A percentile compares a stretch with the other conserved stretches of the same genome.
phyloP scores from a whole-genome alignment of 2,797 vertebrate genomes.

The Glossophaga mutica region DNA sequence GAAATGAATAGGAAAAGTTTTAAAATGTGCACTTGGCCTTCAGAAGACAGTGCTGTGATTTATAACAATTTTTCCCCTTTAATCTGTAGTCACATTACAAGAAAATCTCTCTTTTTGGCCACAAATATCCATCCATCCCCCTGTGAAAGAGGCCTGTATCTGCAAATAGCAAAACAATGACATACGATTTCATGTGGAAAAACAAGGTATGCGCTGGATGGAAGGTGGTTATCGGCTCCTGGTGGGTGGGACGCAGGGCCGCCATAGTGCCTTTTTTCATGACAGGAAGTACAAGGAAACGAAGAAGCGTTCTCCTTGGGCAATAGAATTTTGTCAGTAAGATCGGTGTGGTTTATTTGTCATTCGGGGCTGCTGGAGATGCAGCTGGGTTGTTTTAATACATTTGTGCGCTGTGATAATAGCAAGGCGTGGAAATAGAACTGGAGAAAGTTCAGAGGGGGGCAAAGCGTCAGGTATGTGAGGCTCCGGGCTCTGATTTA shows the following conservation, averaged over 20 bases:
- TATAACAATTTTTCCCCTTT: not conserved
- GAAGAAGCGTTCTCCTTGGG: not conserved
- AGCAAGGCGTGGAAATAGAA: not conserved
- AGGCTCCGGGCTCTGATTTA: not conserved
- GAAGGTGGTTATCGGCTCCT: not conserved
- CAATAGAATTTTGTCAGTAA: not conserved
- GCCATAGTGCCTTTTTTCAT: not conserved
- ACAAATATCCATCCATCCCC: not conserved
- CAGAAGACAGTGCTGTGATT: constrained; percentile 44
- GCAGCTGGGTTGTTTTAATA: constrained; percentile 8
- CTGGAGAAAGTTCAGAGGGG: constrained; percentile 5
- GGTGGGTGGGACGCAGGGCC: rapidly evolving
- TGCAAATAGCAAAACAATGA: not conserved
- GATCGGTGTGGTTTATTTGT: not conserved
- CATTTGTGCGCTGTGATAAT: not conserved
- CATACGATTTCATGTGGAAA: not conserved
- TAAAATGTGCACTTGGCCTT: constrained; percentile 35
- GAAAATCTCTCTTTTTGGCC: not conserved
- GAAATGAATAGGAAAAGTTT: constrained; percentile 62
- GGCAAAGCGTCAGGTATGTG: not conserved
- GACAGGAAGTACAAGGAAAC: not conserved
- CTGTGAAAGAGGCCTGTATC: not conserved
- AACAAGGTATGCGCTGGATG: too few species aligned
- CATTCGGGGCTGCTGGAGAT: not conserved
- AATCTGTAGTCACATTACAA: not conserved